A percentile compares a stretch with the other conserved stretches of the same genome.
These are phyloP conservation scores for Crambe crambe DNA, from an alignment of 37 sponge, comb jelly and placozoan species.

Conservation along the genomic window DNA sequence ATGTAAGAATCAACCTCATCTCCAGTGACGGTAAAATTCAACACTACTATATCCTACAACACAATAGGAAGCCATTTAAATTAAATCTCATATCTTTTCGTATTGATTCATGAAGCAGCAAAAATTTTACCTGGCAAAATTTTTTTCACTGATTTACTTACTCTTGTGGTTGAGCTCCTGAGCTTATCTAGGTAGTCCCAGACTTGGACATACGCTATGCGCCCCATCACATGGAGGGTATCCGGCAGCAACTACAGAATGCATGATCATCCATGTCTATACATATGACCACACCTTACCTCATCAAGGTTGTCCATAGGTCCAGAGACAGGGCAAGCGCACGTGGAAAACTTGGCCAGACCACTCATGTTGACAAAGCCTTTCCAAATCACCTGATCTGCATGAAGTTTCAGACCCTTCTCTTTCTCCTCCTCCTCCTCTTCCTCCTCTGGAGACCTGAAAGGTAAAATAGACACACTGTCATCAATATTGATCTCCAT, in stretches of 20 bases:
- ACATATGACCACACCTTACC: conserved; percentile 17
- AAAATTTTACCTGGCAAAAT: too few relatives aligned
- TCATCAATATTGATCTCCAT: neutral
- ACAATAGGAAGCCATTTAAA: too few relatives aligned
- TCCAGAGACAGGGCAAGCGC: conserved; percentile 73
- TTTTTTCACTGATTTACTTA: too few relatives aligned
- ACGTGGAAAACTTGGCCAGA: conserved; percentile 53
- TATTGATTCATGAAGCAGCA: neutral
- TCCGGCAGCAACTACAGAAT: conserved; percentile 56
- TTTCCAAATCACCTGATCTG: conserved; percentile 49
- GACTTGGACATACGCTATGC: conserved; percentile 69
- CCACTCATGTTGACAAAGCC: conserved; percentile 63
- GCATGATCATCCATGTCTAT: neutral
- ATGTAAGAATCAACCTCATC: conserved; percentile 58
- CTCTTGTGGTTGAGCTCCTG: conserved; percentile 49
- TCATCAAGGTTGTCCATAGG: conserved; percentile 24
- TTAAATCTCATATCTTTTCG: too few relatives aligned
- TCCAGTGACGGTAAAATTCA: conserved; percentile 53
- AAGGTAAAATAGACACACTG: neutral
- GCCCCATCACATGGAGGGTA: conserved; percentile 60
- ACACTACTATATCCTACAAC: conserved; percentile 54
- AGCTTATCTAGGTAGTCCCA: conserved; percentile 85
- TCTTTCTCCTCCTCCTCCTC: neutral
- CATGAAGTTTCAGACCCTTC: neutral
- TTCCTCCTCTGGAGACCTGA: conserved; percentile 4